Percentiles rank a stretch among this genome's conserved stretches.
Conservation (phyloP, 2,113 vertebrate species). For the Lophura nycthemera region DNA sequence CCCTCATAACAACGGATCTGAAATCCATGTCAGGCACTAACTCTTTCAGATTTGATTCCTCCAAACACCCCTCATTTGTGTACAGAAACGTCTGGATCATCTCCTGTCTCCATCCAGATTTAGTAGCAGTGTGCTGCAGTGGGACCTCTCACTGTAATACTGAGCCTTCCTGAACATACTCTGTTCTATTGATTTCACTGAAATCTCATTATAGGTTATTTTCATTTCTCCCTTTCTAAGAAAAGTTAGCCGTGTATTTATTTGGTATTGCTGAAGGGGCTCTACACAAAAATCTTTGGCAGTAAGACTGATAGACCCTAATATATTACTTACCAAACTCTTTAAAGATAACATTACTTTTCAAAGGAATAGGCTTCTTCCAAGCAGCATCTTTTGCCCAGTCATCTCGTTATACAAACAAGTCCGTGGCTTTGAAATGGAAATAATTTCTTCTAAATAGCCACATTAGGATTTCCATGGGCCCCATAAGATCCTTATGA, state of each 20-base stretch:
- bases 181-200: slow-evolving; percentile 4
- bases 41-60: background rate
- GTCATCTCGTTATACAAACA: slow-evolving; percentile 73
- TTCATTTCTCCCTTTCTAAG: background rate
- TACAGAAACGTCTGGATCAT: slow-evolving; percentile 16
- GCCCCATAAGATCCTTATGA: background rate
- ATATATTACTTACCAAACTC: background rate
- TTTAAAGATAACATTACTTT: slow-evolving; percentile 65
- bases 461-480: background rate
- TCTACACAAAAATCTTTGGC: slow-evolving; percentile 25
- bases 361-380: slow-evolving; percentile 58
- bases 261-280: slow-evolving; percentile 45
- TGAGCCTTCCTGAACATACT: background rate
- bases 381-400: slow-evolving; percentile 71
- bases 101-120: slow-evolving; percentile 44
- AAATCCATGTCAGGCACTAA: slow-evolving; percentile 8
- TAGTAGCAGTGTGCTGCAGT: slow-evolving; percentile 20
- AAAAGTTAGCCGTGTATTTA: background rate
- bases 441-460: slow-evolving; percentile 69
- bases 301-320: background rate
- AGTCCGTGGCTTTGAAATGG: slow-evolving; percentile 76
- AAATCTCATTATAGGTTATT: slow-evolving; percentile 14
- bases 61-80: background rate
- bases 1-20: background rate
- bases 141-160: slow-evolving; percentile 4